Evolutionary conservation across 2,888 invertebrate genomes (phyloP).

Genomic region (Koerneria pararmatus): DNA sequence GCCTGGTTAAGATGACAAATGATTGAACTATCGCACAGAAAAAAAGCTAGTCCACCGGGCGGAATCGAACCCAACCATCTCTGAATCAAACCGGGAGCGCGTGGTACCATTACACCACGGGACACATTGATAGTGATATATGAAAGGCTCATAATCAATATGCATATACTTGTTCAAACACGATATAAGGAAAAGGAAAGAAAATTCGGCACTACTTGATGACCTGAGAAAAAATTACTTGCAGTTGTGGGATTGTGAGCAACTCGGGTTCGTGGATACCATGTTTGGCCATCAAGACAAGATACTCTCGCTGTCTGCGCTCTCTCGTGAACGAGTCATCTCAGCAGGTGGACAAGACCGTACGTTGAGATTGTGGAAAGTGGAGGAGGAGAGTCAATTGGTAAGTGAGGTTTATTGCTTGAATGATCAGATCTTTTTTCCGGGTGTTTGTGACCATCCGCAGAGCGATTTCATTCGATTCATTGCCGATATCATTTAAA

Average conservation of each 20-base stretch:
- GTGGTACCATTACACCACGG: too few species aligned
- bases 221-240: too few species aligned
- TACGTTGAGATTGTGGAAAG: constrained; percentile 87
- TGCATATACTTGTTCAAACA: constrained; percentile 7
- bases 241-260: constrained; percentile 91
- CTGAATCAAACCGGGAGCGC: too few species aligned
- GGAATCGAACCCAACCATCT: too few species aligned
- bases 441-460: too few species aligned
- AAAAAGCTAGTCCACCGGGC: too few species aligned
- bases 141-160: background rate
- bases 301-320: constrained; percentile 81
- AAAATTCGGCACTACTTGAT: constrained; percentile 1
- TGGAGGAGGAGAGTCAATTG: constrained; percentile 91
- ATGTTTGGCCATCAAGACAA: constrained; percentile 83
- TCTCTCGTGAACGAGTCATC: constrained; percentile 79
- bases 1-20: too few species aligned
- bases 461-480: too few species aligned
- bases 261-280: constrained; percentile 70
- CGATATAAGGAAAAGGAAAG: background rate
- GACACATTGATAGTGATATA: background rate
- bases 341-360: constrained; percentile 79
- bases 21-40: too few species aligned
- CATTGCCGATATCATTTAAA: too few species aligned
- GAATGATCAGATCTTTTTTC: too few species aligned
- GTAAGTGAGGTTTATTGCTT: constrained; percentile 66